phyloP scores from a whole-genome alignment of 2,113 vertebrate species.

The Chrysochloris asiatica region DNA sequence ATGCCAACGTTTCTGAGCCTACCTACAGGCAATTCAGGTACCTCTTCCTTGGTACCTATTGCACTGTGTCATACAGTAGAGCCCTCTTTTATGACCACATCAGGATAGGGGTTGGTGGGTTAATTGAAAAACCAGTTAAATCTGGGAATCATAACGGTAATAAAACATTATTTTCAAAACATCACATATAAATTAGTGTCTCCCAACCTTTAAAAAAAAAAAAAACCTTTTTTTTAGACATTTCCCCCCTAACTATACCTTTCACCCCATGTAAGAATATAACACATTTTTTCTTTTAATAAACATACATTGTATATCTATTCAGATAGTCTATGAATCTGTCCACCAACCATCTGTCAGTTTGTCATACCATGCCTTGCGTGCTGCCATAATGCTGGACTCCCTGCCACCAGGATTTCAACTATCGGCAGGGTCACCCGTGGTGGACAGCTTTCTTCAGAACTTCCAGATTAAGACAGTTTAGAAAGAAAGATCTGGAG shows the following conservation, averaged over 20 bases:
- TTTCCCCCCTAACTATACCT: not conserved
- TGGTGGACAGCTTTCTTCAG: not conserved
- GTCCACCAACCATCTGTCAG: not conserved
- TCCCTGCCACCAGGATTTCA: not conserved
- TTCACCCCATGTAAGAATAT: not conserved
- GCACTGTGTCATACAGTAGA: not conserved
- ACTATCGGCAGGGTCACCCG: not conserved
- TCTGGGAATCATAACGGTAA: not conserved
- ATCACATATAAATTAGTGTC: not conserved
- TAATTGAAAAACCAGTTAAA: constrained; percentile 33
- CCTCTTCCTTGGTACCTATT: not conserved
- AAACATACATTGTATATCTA: not conserved
- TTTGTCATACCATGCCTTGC: not conserved
- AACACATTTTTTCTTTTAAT: no score
- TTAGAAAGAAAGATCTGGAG: not conserved
- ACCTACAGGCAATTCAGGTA: not conserved
- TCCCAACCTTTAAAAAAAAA: not conserved
- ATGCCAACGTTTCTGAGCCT: not conserved
- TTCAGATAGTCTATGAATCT: not conserved
- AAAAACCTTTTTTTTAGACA: not conserved
- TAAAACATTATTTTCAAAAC: constrained; percentile 14
- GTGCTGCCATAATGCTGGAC: not conserved
- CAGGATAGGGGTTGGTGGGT: not conserved
- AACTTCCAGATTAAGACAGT: not conserved
- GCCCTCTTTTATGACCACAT: not conserved